phyloP scores from a whole-genome alignment of 2,113 vertebrate species.

The Brevimyrus niger region DNA sequence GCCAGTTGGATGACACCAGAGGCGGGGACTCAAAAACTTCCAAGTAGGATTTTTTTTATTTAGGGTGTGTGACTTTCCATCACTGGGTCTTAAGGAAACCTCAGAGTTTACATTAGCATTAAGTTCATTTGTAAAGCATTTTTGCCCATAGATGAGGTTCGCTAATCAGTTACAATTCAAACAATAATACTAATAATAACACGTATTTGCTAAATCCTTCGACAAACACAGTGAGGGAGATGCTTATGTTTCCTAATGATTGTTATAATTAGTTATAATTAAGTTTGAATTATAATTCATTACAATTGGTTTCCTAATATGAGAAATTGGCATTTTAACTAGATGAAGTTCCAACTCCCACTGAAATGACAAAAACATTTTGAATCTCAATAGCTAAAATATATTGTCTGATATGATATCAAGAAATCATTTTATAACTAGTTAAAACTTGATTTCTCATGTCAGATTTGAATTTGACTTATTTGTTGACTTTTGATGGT shows the following conservation, averaged over 20 bases:
- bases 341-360: neutral
- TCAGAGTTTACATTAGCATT: neutral
- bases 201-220: neutral
- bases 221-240: neutral
- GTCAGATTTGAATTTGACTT: neutral
- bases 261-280: neutral
- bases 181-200: neutral
- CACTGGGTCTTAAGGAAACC: neutral
- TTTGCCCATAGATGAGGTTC: neutral
- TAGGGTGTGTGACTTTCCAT: neutral
- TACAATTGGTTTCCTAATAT: neutral
- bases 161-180: neutral
- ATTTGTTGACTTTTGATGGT: neutral
- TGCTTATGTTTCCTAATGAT: neutral
- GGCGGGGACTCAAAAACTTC: neutral
- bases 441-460: neutral
- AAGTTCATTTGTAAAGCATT: neutral
- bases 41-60: neutral
- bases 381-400: too few species aligned
- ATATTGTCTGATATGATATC: too few species aligned
- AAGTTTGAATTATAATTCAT: neutral
- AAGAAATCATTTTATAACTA: too few species aligned
- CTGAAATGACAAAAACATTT: neutral
- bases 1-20: neutral
- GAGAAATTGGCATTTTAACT: neutral